Base-by-base conservation (phyloP, 2,888 invertebrate genomes). In the Melolontha melolontha region DNA sequence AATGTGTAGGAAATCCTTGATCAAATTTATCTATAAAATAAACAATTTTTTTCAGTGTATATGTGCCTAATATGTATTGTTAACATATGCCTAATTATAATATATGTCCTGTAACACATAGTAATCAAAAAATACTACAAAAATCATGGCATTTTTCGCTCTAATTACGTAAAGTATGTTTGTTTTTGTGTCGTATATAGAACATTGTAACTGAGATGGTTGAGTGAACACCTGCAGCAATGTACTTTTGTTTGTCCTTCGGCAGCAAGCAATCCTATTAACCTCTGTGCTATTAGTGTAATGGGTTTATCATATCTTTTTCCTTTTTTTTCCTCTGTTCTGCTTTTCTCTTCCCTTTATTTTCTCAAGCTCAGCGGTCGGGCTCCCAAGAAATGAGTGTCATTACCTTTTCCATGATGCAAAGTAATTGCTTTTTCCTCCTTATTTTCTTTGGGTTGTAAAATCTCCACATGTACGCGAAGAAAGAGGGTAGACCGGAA, bases 351-450 rank as follows among this genome's bases (percentile, higher is more conserved):
- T 16, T 17, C 27, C 7, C 39, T 29, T 52, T 54, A 54, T 54
- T 54, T 54, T 39, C 52, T 39, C 7, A 54, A 17, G n/a, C 39
- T 39, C 52, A 12, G 12, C 22, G 27, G 39, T 34, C 17, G 16
- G 39, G 39, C 12, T 54, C 39, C 16, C 12, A 12, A 40, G 39
- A 12, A 54, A 40, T 54, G 34, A 54, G 40, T 40, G 52, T 40
- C 52, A 54, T 54, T 54, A 54, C 47, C 34, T 59, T 59, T 34
- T 10, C 47, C 47, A 14, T 14, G 59, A 59, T 59, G 47, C 29
- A 59, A 59, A 59, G 59, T 59, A 59, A 59, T 59, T 47, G 59
- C 59, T 59, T 47, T 57, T 59, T 59, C 47, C 29, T 59, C n/a
- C 59, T 59, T 59, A 59, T 59, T 59, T 59, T 59, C 44, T 27